These are phyloP conservation scores for Scolanthus callimorphus DNA, from an alignment of 92 coral and sea anemone genomes.

Conservation along the genomic window DNA sequence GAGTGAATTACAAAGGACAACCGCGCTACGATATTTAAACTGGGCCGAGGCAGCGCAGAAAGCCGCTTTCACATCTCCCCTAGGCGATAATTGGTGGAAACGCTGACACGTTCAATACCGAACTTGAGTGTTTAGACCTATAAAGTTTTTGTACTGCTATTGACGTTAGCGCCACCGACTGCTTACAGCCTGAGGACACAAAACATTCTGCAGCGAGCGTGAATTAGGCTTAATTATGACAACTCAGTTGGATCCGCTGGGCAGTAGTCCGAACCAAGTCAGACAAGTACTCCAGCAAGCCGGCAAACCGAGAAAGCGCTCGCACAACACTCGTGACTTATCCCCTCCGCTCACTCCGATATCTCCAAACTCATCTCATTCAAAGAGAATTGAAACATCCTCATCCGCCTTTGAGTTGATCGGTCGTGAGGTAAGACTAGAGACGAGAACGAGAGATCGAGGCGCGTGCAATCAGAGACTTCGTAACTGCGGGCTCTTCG, in stretches of 20 bases:
- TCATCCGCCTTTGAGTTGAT: constrained; percentile 91
- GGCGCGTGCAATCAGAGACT: too few species aligned
- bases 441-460: too few species aligned
- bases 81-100: constrained; percentile 82
- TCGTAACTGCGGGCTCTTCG: too few species aligned
- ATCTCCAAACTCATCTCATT: constrained; percentile 93
- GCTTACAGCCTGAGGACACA: constrained; percentile 93
- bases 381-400: constrained; percentile 79
- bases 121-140: constrained; percentile 69
- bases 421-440: constrained; percentile 88
- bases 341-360: constrained; percentile 99
- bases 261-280: constrained; percentile 63
- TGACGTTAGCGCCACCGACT: constrained; percentile 90
- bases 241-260: constrained; percentile 90
- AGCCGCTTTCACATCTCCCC: constrained; percentile 75
- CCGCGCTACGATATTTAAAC: constrained; percentile 92
- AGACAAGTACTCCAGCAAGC: constrained; percentile 33
- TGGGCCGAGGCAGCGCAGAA: constrained; percentile 54
- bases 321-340: constrained; percentile 84
- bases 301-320: constrained; percentile 56
- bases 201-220: constrained; percentile 94
- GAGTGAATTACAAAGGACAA: constrained; percentile 61
- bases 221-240: constrained; percentile 97
- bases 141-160: constrained; percentile 61
- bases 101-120: constrained; percentile 64